phyloP scores from a whole-genome alignment of 2,113 vertebrate genomes.

The Tachysurus vachellii region DNA sequence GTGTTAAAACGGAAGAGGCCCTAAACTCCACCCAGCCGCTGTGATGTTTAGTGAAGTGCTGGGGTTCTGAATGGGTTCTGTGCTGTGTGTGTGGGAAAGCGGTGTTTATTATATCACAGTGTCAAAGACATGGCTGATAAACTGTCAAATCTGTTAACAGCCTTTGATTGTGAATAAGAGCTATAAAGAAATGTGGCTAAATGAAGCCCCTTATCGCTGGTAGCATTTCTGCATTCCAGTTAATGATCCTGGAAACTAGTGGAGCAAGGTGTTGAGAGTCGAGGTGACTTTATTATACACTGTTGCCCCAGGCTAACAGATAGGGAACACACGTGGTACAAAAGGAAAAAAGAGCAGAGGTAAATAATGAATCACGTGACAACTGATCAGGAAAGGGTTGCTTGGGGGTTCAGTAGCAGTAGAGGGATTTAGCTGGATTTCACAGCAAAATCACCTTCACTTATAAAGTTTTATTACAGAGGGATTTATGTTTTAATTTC shows the following conservation, averaged over 20 bases:
- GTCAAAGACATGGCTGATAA: constrained; percentile 42
- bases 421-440: neutral
- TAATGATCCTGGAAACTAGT: constrained; percentile 44
- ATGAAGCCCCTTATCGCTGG: constrained; percentile 59
- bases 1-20: neutral
- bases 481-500: neutral
- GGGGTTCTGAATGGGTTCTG: neutral
- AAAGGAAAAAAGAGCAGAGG: neutral
- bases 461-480: neutral
- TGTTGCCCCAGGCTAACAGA: neutral
- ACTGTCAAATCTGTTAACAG: constrained; percentile 53
- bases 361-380: neutral
- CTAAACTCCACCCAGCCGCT: constrained; percentile 2
- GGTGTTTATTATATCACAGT: constrained; percentile 51
- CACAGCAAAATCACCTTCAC: neutral
- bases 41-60: constrained; percentile 33
- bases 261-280: constrained; percentile 41
- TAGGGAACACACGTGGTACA: neutral
- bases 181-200: constrained; percentile 53
- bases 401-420: neutral
- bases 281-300: constrained; percentile 60
- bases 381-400: neutral
- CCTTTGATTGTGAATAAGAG: constrained; percentile 43
- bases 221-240: constrained; percentile 43
- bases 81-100: constrained; percentile 24